Evolutionary conservation across 2,113 vertebrate genomes (phyloP).

Genomic region (Bubo blakistoni): DNA sequence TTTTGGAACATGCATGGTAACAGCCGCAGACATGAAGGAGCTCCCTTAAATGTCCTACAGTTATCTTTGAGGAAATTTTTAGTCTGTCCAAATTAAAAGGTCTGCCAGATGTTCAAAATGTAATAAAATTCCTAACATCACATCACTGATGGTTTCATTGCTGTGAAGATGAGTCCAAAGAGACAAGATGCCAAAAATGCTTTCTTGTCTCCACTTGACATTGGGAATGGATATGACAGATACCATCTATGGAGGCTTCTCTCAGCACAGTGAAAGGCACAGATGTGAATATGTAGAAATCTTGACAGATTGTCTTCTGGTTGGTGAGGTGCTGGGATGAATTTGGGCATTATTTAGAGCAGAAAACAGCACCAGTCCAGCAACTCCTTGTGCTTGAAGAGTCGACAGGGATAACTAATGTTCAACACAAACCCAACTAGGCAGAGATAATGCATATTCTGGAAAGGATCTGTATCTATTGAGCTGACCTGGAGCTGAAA

Average conservation of each 20-base stretch:
- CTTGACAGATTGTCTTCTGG: background rate
- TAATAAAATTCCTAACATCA: background rate
- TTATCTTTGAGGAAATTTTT: background rate
- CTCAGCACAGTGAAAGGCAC: background rate
- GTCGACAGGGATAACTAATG: background rate
- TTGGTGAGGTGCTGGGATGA: background rate
- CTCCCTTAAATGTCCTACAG: background rate
- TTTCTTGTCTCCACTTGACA: background rate
- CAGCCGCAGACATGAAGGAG: background rate
- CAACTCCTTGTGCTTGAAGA: background rate
- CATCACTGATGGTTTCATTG: background rate
- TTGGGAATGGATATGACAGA: background rate
- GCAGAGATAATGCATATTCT: background rate
- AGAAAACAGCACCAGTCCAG: background rate
- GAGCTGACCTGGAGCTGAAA: background rate
- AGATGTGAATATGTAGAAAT: background rate
- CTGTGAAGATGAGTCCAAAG: background rate
- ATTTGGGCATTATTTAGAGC: background rate
- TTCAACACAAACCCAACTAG: background rate
- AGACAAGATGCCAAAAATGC: background rate
- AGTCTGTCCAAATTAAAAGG: background rate
- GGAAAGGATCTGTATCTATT: background rate
- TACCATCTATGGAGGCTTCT: background rate
- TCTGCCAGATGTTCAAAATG: slow-evolving; percentile 10
- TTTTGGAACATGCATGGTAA: background rate